Conservation (phyloP, 1,140 invertebrate species). For the Drosophila ficusphila region DNA sequence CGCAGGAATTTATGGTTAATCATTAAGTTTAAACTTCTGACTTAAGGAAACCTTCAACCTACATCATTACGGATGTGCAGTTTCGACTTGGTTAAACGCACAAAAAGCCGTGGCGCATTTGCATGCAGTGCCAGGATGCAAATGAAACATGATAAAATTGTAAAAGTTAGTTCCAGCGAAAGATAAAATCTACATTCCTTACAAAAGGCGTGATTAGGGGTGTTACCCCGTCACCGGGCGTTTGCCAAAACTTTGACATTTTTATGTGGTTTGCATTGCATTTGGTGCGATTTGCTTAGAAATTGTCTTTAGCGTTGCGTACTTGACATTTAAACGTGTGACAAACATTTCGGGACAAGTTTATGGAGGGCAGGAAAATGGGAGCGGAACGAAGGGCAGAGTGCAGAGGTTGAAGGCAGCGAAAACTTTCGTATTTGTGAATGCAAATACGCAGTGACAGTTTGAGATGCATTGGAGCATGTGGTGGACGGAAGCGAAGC, state of each 20-base stretch:
- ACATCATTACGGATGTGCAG: conserved; percentile 20
- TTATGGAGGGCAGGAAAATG: conserved; percentile 3
- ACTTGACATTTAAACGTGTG: conserved; percentile 81
- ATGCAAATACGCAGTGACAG: conserved; percentile 64
- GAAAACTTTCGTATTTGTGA: conserved; percentile 45
- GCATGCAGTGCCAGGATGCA: conserved; percentile 60
- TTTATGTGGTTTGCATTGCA: conserved; percentile 61
- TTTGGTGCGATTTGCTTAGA: conserved; percentile 76
- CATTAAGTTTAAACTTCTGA: neutral
- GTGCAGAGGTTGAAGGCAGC: conserved; percentile 22
- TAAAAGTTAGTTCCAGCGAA: conserved; percentile 73
- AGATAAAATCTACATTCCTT: conserved; percentile 79
- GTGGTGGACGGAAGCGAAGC: conserved; percentile 21
- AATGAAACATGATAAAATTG: conserved; percentile 82
- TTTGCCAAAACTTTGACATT: conserved; percentile 70
- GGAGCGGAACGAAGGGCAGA: neutral
- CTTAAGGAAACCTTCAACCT: neutral
- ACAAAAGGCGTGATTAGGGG: conserved; percentile 10
- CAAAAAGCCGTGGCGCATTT: conserved; percentile 54
- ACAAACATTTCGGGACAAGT: conserved; percentile 66
- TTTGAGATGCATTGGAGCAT: conserved; percentile 61
- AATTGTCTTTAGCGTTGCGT: conserved; percentile 75
- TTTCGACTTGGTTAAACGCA: conserved; percentile 10
- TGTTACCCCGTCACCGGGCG: neutral
- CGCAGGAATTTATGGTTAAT: conserved; percentile 1